phyloP scores from a whole-genome alignment of 1,140 invertebrate species.

The Aphidius ervi region DNA sequence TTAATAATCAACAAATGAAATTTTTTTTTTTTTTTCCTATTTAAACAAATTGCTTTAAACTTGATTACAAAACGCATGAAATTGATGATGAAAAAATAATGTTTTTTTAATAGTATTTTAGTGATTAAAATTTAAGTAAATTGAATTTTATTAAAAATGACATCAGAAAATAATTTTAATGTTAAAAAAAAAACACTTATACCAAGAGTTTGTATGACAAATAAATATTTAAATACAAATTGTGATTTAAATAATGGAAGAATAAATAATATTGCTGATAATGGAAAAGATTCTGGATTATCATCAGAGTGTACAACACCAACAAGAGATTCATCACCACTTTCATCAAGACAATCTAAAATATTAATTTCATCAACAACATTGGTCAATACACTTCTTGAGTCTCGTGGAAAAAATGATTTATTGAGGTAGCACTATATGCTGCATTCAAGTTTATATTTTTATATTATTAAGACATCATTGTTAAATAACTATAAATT shows the following conservation, averaged over 20 bases:
- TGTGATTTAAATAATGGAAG: conserved; percentile 8
- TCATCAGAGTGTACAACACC: conserved; percentile 49
- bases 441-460: background rate
- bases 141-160: conserved; percentile 9
- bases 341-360: conserved; percentile 33
- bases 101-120: background rate
- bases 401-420: conserved; percentile 32
- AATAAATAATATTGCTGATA: conserved; percentile 33
- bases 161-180: conserved; percentile 26
- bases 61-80: no score
- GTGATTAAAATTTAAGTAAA: background rate
- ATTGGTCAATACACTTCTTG: conserved; percentile 19
- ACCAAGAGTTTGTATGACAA: conserved; percentile 13
- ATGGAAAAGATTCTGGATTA: conserved; percentile 45
- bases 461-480: background rate
- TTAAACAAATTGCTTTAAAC: no score
- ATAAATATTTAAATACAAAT: conserved; percentile 13
- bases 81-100: no score
- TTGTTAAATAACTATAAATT: background rate
- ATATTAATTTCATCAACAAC: conserved; percentile 4
- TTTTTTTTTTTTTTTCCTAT: no score
- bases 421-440: conserved; percentile 33
- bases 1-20: no score
- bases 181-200: conserved; percentile 29
- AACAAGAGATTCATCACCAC: conserved; percentile 43